phyloP scores from a whole-genome alignment of 2,113 vertebrate species.

The Corythornis madagascariensis region DNA sequence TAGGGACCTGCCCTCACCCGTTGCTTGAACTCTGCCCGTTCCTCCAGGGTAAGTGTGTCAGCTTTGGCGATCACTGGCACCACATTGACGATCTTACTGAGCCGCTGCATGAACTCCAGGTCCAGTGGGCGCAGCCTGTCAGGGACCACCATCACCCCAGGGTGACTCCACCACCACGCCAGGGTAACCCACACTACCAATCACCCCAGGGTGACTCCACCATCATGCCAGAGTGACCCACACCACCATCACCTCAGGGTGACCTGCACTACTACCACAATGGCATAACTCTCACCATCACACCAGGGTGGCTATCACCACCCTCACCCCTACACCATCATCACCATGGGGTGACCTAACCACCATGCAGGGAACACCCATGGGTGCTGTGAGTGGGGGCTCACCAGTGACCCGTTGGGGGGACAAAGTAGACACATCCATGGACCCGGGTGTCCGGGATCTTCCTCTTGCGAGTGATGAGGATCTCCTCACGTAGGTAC shows the following conservation, averaged over 20 bases:
- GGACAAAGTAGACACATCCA: slow-evolving; percentile 93
- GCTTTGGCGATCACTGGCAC: slow-evolving; percentile 90
- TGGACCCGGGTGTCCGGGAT: slow-evolving; percentile 94
- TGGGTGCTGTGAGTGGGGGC: background rate
- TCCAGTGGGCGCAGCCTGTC: slow-evolving; percentile 88
- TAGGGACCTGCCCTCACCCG: slow-evolving; percentile 68
- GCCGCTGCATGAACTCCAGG: slow-evolving; percentile 87
- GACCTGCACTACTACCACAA: background rate
- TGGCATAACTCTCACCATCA: too few relatives aligned
- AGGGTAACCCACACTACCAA: background rate
- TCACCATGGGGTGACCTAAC: background rate
- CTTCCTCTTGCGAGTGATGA: slow-evolving; percentile 88
- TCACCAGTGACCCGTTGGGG: slow-evolving; percentile 93
- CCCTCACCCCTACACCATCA: background rate
- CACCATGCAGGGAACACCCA: background rate
- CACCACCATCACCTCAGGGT: background rate
- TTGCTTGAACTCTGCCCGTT: slow-evolving; percentile 87
- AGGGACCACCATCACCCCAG: background rate
- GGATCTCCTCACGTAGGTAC: slow-evolving; percentile 91
- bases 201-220: background rate
- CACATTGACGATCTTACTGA: slow-evolving; percentile 87
- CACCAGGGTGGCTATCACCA: background rate
- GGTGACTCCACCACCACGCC: background rate
- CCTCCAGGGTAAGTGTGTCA: slow-evolving; percentile 88
- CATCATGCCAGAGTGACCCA: too few relatives aligned